phyloP scores from a whole-genome alignment of 2,797 vertebrate species.

The Notoglanidium macrostoma region DNA sequence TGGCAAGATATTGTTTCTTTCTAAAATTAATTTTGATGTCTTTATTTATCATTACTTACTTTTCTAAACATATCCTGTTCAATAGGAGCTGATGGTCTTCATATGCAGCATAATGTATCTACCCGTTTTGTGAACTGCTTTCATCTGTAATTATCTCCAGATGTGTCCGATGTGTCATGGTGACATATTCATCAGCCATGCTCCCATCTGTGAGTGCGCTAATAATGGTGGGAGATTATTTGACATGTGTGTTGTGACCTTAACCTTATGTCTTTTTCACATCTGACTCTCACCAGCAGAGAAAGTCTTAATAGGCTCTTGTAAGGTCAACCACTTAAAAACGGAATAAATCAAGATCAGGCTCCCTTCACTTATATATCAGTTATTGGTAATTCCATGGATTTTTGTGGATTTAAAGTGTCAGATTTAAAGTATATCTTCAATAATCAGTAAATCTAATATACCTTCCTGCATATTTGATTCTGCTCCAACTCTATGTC shows the following conservation, averaged over 20 bases:
- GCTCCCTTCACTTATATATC: neutral
- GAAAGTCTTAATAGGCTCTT: conserved; percentile 47
- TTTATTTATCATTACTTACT: neutral
- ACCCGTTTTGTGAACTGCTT: conserved; percentile 40
- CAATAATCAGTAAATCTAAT: conserved; percentile 46
- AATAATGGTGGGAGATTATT: conserved; percentile 64
- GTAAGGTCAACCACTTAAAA: conserved; percentile 1
- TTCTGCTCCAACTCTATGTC: neutral
- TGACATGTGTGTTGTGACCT: conserved; percentile 61
- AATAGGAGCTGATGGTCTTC: neutral
- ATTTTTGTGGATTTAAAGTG: conserved; percentile 55
- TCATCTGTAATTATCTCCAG: conserved; percentile 67
- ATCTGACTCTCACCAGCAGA: conserved; percentile 34
- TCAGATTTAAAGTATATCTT: conserved; percentile 57
- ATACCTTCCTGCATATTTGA: neutral
- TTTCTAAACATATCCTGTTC: neutral
- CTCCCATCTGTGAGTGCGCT: conserved; percentile 56
- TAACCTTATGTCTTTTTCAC: conserved; percentile 55
- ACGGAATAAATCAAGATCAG: conserved; percentile 23
- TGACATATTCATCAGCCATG: conserved; percentile 67
- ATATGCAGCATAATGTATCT: neutral
- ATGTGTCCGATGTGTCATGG: conserved; percentile 62
- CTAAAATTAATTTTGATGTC: neutral
- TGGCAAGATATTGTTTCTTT: neutral
- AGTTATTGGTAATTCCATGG: neutral